These are phyloP conservation scores for Eira barbara DNA, from an alignment of 2,113 vertebrate species.

Conservation along the genomic window DNA sequence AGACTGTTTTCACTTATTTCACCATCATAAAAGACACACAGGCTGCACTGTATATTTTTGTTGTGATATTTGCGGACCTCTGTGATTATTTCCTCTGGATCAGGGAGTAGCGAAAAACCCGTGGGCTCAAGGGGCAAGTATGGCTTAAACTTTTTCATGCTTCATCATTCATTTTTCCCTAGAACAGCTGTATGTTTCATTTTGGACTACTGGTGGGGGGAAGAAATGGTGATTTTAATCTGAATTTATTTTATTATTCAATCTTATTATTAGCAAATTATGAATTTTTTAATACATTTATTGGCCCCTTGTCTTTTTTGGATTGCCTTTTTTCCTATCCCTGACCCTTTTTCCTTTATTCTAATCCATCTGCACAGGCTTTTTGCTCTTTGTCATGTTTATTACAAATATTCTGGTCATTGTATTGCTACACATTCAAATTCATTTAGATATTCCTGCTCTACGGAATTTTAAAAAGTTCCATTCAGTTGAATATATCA, in stretches of 20 bases:
- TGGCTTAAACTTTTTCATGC: not conserved
- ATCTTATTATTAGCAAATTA: not conserved
- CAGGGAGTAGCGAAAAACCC: too few relatives aligned
- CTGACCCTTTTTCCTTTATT: not conserved
- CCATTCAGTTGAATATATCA: not conserved
- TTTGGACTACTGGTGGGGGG: not conserved
- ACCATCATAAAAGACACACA: not conserved
- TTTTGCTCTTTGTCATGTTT: not conserved
- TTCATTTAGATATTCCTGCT: not conserved
- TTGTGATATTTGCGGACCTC: not conserved
- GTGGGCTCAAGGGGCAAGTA: not conserved
- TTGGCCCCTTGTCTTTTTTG: not conserved
- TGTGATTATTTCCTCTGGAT: not conserved
- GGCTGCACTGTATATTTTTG: not conserved
- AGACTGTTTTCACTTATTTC: not conserved
- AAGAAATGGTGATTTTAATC: not conserved
- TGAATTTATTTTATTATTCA: not conserved
- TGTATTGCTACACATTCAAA: not conserved
- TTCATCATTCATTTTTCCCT: not conserved
- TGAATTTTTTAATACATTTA: not conserved
- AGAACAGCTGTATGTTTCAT: not conserved
- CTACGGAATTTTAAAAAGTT: constrained; percentile 23
- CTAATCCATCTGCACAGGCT: not conserved
- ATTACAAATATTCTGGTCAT: not conserved
- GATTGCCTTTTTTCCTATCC: not conserved